Evolutionary conservation across 2,113 vertebrate species (phyloP), one percentile per base, ranked within the genome.

Genomic region (Periophthalmodon schlosseri): DNA sequence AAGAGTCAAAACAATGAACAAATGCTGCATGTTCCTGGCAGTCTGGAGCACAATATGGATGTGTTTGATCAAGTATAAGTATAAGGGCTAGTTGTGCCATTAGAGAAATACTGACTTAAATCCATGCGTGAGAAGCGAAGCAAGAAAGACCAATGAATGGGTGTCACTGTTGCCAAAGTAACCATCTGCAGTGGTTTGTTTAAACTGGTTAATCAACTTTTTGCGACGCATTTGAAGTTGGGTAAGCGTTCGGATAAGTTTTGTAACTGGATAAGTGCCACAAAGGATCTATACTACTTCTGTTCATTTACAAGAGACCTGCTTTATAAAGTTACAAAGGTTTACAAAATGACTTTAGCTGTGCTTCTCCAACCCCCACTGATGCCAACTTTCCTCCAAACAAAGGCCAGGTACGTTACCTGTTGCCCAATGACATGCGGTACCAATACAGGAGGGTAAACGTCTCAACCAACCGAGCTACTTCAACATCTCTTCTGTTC

Each of bases 1-100:
- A 78, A 84, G 83, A 78, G 72, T 80, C 69, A 80, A 50, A 65
- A 65, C 63, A 65, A 36, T 36, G 63, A 36, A 80, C 39, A 77
- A 70, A 63, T 18, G 20, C 11, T 8, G 57, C 28, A 63, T 63
- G 28, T 28, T 34, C 9, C 12, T 23, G 16, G 28, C 28, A 34
- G 60, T 34, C 16, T 34, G 28, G 18, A 63, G 18, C 28, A 63
- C 24, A 63, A 20, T 34, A 63, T 63, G 60, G 52, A 56, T n/a
- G 52, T 56, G 5, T 56, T 20, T 56, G 52, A 56, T 9, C 20
- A 18, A 52, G 16, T 18, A 52, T 16, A 18, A 52, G 16, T 18
- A 52, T 16, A 52, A 44, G 39, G 49, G 6, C 16, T 16, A 7
- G 49, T 20, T 20, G 49, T 52, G 49, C 4, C 49, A 52, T 6